Percentiles rank a stretch among this genome's conserved stretches.
phyloP scores from a whole-genome alignment of 92 coral and sea anemone genomes.

The Parazoanthus swiftii region DNA sequence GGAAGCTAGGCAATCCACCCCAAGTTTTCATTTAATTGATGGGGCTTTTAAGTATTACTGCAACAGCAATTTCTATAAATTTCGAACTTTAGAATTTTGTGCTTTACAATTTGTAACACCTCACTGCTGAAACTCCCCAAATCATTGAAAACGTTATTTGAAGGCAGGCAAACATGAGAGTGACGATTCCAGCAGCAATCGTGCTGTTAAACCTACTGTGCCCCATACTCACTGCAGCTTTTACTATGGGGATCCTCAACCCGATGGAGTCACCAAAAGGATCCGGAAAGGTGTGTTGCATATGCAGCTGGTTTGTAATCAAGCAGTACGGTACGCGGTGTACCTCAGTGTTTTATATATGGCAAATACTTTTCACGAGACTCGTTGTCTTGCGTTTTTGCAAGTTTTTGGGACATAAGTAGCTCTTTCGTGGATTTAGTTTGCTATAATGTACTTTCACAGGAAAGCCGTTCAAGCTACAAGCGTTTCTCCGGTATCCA shows the following conservation, averaged over 20 bases:
- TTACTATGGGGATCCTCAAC: slow-evolving; percentile 19
- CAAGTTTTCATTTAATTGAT: neutral
- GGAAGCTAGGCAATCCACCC: neutral
- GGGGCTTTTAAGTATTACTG: neutral
- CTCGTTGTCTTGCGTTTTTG: no score
- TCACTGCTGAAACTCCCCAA: neutral
- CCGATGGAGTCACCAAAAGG: neutral
- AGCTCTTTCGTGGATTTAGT: no score
- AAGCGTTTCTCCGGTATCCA: no score
- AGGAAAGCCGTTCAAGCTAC: no score
- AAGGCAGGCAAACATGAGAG: neutral
- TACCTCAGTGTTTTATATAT: no score
- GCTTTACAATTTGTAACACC: neutral
- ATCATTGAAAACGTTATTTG: no score
- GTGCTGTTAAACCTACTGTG: neutral
- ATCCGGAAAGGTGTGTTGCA: neutral
- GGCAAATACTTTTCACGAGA: no score
- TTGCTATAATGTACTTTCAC: no score
- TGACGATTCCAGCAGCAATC: neutral
- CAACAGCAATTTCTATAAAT: no score
- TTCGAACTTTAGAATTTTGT: neutral
- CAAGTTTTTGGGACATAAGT: no score
- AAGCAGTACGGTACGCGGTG: no score
- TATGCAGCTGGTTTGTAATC: neutral
- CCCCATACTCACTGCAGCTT: neutral